A percentile compares a stretch with the other conserved stretches of the same genome.
Conservation (phyloP, 2,113 vertebrate species). For the Hipposideros armiger region DNA sequence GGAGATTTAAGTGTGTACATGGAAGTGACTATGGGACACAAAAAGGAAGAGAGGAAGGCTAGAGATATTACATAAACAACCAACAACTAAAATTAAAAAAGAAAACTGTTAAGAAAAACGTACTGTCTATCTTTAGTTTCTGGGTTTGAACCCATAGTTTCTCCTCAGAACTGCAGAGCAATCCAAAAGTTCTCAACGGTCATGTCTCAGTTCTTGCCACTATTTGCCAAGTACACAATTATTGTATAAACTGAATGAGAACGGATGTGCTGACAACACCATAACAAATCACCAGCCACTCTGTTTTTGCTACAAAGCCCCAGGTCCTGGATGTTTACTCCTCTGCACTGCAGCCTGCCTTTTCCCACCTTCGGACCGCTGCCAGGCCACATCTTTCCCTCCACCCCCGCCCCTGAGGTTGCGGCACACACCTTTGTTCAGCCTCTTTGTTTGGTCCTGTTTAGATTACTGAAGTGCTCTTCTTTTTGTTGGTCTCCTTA, state of each 20-base stretch:
- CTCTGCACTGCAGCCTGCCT: constrained; percentile 30
- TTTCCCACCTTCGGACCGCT: constrained; percentile 76
- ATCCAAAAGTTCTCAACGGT: constrained; percentile 52
- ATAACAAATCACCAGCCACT: constrained; percentile 70
- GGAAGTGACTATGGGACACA: constrained; percentile 67
- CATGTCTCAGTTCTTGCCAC: constrained; percentile 58
- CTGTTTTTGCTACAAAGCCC: constrained; percentile 46
- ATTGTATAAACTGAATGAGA: constrained; percentile 69
- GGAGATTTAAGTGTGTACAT: background rate
- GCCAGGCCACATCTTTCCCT: constrained; percentile 60
- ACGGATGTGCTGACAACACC: constrained; percentile 64
- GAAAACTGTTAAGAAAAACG: constrained; percentile 78
- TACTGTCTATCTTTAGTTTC: constrained; percentile 73
- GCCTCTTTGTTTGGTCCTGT: constrained; percentile 74
- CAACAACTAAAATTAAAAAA: constrained; percentile 76
- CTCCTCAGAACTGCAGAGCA: constrained; percentile 76
- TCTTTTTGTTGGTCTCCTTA: constrained; percentile 71
- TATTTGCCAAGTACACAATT: constrained; percentile 75
- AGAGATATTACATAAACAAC: constrained; percentile 55
- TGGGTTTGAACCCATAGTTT: constrained; percentile 71
- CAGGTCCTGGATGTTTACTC: constrained; percentile 59
- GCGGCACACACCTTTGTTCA: constrained; percentile 70
- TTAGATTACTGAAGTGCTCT: constrained; percentile 70
- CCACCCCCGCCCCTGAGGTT: background rate
- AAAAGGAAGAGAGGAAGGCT: constrained; percentile 35